Base-by-base conservation (phyloP, 2,113 vertebrate species). In the Ophiodon elongatus region DNA sequence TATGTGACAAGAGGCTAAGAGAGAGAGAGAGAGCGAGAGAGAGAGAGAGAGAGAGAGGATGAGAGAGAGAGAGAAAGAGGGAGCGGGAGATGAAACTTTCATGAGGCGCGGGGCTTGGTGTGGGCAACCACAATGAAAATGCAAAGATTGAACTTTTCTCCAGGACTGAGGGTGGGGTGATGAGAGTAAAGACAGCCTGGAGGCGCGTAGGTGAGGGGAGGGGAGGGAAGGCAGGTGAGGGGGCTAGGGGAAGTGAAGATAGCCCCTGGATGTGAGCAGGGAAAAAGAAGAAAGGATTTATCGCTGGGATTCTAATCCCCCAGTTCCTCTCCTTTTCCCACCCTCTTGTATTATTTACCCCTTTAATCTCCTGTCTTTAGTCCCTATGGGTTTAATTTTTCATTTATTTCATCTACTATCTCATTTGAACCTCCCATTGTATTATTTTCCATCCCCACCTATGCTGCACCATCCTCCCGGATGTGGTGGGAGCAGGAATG, bases 71-170 rank as follows among this genome's bases (percentile, higher is more conserved):
- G 33, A 35, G 33, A 35, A 8, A 39, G 35, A 37, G 35, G 21
- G 21, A 25, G 69, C 59, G 65, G 6, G 70, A 83, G 70, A 93
- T 94, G 82, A 94, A 94, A 94, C 57, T 94, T 94, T 93, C 91
- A 94, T 94, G 89, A 94, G 89, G 80, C 2, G 17, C 66, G 39
- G 77, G 54, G 74, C 39, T 57, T 82, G 80, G 86, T 82, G 89
- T 80, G 78, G 79, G 79, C 68, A 82, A 60, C 73, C 79, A 89
- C 86, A 91, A 93, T 90, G 86, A 93, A 93, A 92, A 94, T 95
- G 89, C 92, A 94, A 91, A 92, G 92, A 90, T 85, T 93, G 92
- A 94, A 93, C 92, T 92, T 93, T 93, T 93, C 90, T 83, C 69
- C 79, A 59, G 73, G 81, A 91, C 67, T 25, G 65, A 75, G 80